Conservation (phyloP, 2,797 vertebrate genomes). For the Darevskia mixta region DNA sequence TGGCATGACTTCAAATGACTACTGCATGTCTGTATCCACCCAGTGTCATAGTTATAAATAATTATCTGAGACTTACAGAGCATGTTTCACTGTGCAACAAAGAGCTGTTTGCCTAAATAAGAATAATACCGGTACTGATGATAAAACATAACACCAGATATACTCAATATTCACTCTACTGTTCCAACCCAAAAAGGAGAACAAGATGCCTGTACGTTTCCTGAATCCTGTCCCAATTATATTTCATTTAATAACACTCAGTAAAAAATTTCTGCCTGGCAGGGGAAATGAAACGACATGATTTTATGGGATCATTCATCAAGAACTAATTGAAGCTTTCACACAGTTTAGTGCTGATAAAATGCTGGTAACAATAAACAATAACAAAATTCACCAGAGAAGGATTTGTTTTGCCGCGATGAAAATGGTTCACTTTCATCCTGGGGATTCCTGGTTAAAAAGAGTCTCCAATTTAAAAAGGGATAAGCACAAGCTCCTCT, state of each 20-base stretch:
- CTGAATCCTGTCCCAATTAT: constrained; percentile 90
- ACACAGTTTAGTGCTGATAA: constrained; percentile 95
- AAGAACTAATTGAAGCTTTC: constrained; percentile 99
- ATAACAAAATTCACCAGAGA: constrained; percentile 86
- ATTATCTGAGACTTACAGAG: constrained; percentile 25
- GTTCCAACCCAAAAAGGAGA: constrained; percentile 61
- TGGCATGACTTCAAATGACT: background rate
- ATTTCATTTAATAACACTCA: constrained; percentile 93
- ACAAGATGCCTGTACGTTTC: constrained; percentile 73
- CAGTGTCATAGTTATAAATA: constrained; percentile 23
- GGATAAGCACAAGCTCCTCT: constrained; percentile 81
- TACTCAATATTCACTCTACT: constrained; percentile 38
- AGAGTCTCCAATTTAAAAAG: constrained; percentile 83
- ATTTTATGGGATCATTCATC: constrained; percentile 98
- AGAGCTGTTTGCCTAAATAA: background rate
- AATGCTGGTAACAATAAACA: constrained; percentile 87
- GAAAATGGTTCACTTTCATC: constrained; percentile 85
- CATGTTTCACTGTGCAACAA: constrained; percentile 43
- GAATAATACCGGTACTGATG: background rate
- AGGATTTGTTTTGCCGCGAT: constrained; percentile 87
- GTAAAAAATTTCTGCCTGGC: constrained; percentile 90
- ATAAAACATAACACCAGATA: background rate
- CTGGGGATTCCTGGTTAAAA: constrained; percentile 84
- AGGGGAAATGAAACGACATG: constrained; percentile 94
- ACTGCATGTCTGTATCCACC: constrained; percentile 42